These are phyloP conservation scores for Sciurus carolinensis DNA, from an alignment of 2,797 vertebrate genomes.

Conservation along the genomic window DNA sequence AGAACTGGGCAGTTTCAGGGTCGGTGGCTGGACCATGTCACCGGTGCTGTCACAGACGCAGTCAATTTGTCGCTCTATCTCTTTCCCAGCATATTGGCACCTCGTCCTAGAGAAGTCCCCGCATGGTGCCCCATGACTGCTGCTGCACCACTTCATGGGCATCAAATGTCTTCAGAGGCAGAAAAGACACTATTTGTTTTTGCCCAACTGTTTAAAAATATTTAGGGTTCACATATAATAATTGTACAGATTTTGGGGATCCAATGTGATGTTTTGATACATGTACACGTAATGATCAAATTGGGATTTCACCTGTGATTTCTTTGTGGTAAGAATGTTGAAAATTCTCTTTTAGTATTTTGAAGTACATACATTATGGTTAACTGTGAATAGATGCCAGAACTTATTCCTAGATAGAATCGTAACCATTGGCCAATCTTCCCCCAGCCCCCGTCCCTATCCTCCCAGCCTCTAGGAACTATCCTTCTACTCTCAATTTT, in stretches of 20 bases:
- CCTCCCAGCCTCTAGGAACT: too few species aligned
- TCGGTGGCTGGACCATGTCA: background rate
- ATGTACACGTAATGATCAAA: background rate
- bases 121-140: background rate
- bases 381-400: too few species aligned
- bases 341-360: too few species aligned
- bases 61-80: too few species aligned
- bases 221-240: background rate
- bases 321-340: background rate
- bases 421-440: background rate
- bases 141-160: background rate
- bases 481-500: background rate
- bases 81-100: background rate
- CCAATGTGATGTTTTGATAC: background rate
- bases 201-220: background rate
- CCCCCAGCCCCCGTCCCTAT: background rate
- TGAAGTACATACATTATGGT: too few species aligned
- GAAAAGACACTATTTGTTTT: background rate
- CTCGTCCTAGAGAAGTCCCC: background rate
- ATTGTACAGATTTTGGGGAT: background rate
- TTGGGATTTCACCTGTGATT: background rate
- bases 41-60: background rate
- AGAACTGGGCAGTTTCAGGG: background rate
- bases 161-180: background rate
- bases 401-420: background rate